Percentiles rank a stretch among this genome's conserved stretches.
phyloP scores from a whole-genome alignment of 2,888 invertebrate species.

The Listrodromus nycthemerus region DNA sequence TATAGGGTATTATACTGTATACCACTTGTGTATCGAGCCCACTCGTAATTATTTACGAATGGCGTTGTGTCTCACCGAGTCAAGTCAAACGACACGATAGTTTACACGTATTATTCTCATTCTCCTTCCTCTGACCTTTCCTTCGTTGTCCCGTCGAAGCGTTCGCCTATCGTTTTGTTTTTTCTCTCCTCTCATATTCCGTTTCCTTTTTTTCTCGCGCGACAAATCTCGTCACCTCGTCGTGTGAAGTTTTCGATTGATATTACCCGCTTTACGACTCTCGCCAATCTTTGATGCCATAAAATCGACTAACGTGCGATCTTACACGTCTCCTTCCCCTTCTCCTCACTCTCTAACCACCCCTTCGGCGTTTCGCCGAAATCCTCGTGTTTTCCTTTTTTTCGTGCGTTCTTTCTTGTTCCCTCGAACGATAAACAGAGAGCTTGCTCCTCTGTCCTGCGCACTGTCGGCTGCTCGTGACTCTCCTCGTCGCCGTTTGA shows the following conservation, averaged over 20 bases:
- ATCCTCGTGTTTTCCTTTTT: too few relatives aligned
- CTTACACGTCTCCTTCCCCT: too few relatives aligned
- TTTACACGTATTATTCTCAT: constrained; percentile 24
- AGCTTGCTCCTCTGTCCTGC: background rate
- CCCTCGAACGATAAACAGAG: background rate
- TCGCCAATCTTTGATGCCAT: background rate
- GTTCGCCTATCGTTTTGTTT: too few relatives aligned
- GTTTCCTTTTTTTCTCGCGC: background rate
- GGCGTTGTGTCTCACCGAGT: constrained; percentile 49
- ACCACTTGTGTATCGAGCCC: constrained; percentile 54
- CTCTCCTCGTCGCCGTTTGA: background rate
- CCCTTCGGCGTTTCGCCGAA: constrained; percentile 1
- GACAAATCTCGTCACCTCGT: background rate
- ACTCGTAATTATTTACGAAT: constrained; percentile 67
- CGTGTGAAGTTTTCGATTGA: background rate
- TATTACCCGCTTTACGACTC: too few relatives aligned
- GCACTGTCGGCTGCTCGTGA: background rate
- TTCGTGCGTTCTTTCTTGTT: too few relatives aligned
- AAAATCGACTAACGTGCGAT: background rate
- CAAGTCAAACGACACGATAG: constrained; percentile 47
- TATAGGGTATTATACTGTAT: constrained; percentile 27
- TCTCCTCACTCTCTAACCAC: too few relatives aligned
- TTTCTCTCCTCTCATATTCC: too few relatives aligned
- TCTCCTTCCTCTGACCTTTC: background rate
- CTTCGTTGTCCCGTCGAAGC: background rate